Percentiles rank a stretch among this genome's conserved stretches.
Conservation (phyloP, 2,797 vertebrate species). For the Perdix hodgsoniae region DNA sequence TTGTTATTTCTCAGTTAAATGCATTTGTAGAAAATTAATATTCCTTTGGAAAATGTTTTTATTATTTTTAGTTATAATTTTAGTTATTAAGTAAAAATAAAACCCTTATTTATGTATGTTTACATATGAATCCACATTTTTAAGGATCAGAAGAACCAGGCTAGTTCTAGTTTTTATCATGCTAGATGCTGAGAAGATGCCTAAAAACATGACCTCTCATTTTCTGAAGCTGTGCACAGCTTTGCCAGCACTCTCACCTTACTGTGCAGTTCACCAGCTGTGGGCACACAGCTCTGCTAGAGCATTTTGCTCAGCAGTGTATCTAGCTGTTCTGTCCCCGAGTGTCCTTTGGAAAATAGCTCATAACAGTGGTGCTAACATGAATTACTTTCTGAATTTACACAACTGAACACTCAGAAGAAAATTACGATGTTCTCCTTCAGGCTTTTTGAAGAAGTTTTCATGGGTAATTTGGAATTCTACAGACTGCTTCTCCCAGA, state of each 20-base stretch:
- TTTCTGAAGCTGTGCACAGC: not conserved
- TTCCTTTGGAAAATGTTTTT: not conserved
- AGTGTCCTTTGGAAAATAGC: not conserved
- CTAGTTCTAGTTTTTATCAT: not conserved
- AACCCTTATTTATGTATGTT: not conserved
- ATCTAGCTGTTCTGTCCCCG: not conserved
- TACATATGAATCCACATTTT: not conserved
- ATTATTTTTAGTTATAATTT: not conserved
- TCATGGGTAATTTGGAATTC: not conserved
- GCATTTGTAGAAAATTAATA: not conserved
- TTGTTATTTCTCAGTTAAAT: not conserved
- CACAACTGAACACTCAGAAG: not conserved
- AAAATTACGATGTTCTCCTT: not conserved
- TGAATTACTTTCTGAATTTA: not conserved
- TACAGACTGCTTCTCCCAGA: not conserved
- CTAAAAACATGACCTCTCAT: not conserved
- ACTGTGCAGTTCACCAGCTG: not conserved
- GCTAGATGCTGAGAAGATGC: not conserved
- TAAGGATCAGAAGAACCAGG: not conserved
- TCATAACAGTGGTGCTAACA: fast-evolving
- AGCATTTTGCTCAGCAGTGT: not conserved
- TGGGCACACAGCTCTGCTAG: fast-evolving
- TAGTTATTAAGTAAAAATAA: not conserved
- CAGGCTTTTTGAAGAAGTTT: not conserved
- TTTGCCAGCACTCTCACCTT: not conserved